Evolutionary conservation across 2,797 vertebrate species (phyloP).

Genomic region (Vultur gryphus): DNA sequence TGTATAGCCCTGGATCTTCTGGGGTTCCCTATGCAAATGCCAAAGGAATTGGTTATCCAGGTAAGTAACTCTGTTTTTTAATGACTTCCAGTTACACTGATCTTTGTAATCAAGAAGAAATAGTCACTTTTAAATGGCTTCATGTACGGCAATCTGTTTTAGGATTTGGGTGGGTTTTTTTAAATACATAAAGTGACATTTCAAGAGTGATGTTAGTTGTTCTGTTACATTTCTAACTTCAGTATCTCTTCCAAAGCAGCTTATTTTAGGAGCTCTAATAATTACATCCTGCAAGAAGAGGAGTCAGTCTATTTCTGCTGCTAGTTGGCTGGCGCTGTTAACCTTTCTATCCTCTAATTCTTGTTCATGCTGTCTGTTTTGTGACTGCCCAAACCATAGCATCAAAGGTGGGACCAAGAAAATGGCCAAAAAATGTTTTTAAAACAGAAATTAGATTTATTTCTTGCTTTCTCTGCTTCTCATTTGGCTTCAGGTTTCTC

Average conservation of each 20-base stretch:
- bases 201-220: not conserved
- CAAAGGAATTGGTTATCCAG: slow-evolving; percentile 96
- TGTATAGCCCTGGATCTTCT: slow-evolving; percentile 95
- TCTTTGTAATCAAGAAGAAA: not conserved
- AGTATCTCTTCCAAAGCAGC: not conserved
- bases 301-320: slow-evolving; percentile 19
- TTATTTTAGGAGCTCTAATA: slow-evolving; percentile 26
- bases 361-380: not conserved
- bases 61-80: slow-evolving; percentile 66
- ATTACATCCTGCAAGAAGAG: not conserved
- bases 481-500: not conserved
- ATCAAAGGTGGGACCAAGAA: not conserved
- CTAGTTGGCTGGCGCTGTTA: not conserved
- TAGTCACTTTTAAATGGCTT: not conserved
- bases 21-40: slow-evolving; percentile 96
- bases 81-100: rapidly evolving
- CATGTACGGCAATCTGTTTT: not conserved
- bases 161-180: not conserved
- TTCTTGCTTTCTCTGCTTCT: not conserved
- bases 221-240: not conserved
- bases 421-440: not conserved
- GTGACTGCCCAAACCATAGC: not conserved
- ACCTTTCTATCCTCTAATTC: not conserved
- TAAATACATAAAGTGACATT: not conserved
- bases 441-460: not conserved